Evolutionary conservation across 2,113 vertebrate genomes (phyloP).

Genomic region (Micronycteris hirsuta): DNA sequence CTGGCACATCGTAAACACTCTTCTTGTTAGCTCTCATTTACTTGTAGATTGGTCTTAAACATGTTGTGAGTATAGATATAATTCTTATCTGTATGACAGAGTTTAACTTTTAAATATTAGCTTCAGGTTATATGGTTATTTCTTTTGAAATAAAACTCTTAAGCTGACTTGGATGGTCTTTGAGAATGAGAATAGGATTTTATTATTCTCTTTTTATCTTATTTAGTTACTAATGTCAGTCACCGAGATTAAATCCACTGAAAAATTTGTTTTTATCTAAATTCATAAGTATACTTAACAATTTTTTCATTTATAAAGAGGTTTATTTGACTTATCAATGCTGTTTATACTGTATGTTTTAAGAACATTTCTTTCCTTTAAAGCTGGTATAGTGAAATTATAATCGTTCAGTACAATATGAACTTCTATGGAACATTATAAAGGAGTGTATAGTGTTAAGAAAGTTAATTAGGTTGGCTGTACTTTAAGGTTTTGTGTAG

Average conservation of each 20-base stretch:
- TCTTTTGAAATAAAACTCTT: neutral
- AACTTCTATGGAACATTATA: neutral
- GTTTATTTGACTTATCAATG: neutral
- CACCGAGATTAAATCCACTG: constrained; percentile 19
- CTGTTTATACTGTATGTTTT: neutral
- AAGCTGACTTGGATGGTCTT: neutral
- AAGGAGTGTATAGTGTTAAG: neutral
- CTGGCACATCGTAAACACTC: neutral
- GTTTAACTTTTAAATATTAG: neutral
- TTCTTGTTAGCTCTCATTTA: neutral
- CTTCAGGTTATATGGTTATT: neutral
- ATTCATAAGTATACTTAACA: neutral
- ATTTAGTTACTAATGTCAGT: neutral
- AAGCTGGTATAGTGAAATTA: neutral
- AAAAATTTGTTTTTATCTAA: neutral
- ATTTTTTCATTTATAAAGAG: neutral
- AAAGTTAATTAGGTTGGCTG: neutral
- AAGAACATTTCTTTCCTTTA: neutral
- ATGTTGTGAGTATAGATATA: neutral
- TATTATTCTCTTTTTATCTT: neutral
- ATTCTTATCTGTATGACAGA: neutral
- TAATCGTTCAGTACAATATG: neutral
- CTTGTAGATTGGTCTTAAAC: neutral
- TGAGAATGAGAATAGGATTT: constrained; percentile 16
- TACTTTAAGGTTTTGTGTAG: neutral